Base-by-base conservation (phyloP, 2,113 vertebrate species). In the Cheilinus undulatus region DNA sequence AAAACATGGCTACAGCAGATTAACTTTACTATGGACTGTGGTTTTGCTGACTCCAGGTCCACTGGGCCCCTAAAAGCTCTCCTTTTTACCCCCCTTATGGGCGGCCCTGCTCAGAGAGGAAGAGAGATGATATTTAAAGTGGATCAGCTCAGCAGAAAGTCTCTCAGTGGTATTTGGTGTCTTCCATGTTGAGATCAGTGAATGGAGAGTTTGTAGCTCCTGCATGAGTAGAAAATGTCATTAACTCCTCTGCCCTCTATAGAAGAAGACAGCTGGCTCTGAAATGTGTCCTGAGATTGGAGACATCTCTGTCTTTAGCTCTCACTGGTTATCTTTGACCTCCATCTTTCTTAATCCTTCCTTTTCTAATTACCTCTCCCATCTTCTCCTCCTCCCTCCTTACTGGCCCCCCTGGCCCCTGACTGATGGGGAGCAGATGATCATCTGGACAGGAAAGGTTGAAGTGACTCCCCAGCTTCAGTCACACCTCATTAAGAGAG, bases 371-470 rank as follows among this genome's bases (percentile, higher is more conserved):
- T 87, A 83, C 73, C 58, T 34, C 46, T 32, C 45, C 69, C 34
- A 54, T 63, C 42, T 23, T 40, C 53, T 62, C 34, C 60, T 49
- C 52, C 65, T 51, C 48, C 53, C 50, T 72, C 63, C 73, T 75
- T 76, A 63, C 42, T 64, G 63, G 7, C 22, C 78, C 48, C 57
- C 61, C 56, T 73, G 50, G 52, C 71, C 63, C 61, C 69, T 88
- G 83, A 87, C 69, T 84, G 80, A 85, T 81, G 74, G 84, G 74
- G 71, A 88, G 62, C 67, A 82, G 71, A 84, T 81, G 80, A 89
- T 89, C 80, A 80, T 84, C 52, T 67, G 68, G 82, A 86, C 84
- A 84, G 73, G 76, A 85, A 90, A 90, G 88, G 88, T 86, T 86
- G 74, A 76, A 82, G 76, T 88, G 82, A 88, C 76, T 90, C 73